Evolutionary conservation across 64 coral and sea anemone species (phyloP).

Genomic region (Porites australiensis): DNA sequence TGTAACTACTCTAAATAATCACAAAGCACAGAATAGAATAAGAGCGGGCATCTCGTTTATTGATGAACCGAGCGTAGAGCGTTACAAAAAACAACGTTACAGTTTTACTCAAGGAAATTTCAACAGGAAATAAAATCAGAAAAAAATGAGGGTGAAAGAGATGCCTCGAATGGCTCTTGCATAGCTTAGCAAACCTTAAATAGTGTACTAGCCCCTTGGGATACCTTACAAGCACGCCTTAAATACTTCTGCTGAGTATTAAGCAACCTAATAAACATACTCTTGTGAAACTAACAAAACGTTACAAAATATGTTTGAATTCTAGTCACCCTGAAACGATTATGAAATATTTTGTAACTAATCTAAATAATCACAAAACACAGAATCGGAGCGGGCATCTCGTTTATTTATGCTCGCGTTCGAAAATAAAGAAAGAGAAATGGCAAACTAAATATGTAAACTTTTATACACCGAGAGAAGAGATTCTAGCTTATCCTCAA

Average conservation of each 20-base stretch:
- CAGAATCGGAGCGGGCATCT: conserved; percentile 5
- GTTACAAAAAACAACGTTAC: conserved; percentile 23
- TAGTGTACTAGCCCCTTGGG: conserved; percentile 38
- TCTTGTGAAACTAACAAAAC: conserved; percentile 42
- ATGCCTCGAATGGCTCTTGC: conserved; percentile 45
- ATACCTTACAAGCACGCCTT: conserved; percentile 29
- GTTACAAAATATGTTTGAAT: conserved; percentile 20
- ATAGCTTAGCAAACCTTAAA: conserved; percentile 19
- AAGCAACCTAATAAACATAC: conserved; percentile 12
- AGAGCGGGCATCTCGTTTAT: conserved; percentile 40
- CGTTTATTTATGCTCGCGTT: conserved; percentile 11
- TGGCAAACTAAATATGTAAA: conserved; percentile 40
- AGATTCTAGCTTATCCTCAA: background rate
- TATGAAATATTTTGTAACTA: conserved; percentile 25
- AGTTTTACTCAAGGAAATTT: conserved; percentile 23
- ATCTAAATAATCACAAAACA: conserved; percentile 24
- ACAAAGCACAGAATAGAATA: conserved; percentile 54
- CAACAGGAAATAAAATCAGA: conserved; percentile 23
- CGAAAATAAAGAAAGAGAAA: conserved; percentile 42
- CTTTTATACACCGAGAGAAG: conserved; percentile 8
- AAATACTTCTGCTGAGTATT: conserved; percentile 8
- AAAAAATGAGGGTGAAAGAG: conserved; percentile 45
- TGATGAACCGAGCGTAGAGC: conserved; percentile 32
- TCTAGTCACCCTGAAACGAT: conserved; percentile 11
- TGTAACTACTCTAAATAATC: conserved; percentile 55